Evolutionary conservation across 2,888 invertebrate species (phyloP).

Genomic region (Coenonympha glycerion): DNA sequence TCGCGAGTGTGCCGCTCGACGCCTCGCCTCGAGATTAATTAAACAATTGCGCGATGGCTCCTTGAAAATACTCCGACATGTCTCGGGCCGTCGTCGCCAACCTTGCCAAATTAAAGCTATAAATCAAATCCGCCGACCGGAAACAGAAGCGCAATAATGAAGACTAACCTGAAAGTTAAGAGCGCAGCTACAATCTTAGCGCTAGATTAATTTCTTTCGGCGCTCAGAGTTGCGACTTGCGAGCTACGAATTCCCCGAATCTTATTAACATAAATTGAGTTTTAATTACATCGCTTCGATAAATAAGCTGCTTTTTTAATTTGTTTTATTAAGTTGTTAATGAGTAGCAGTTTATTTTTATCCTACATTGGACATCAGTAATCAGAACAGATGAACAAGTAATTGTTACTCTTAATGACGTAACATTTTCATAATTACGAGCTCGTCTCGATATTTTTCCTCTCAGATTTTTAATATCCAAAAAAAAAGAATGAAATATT

Average conservation of each 20-base stretch:
- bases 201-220: conserved; percentile 47
- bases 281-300: conserved; percentile 5
- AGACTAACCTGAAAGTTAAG: conserved; percentile 51
- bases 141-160: conserved; percentile 70
- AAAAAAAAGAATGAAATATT: too few species aligned
- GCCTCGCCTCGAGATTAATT: conserved; percentile 72
- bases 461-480: too few species aligned
- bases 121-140: conserved; percentile 71
- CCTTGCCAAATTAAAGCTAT: conserved; percentile 75
- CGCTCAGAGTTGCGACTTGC: neutral
- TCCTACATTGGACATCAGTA: too few species aligned
- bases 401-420: too few species aligned
- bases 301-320: conserved; percentile 3
- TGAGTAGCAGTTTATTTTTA: neutral
- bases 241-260: conserved; percentile 7
- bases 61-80: conserved; percentile 75
- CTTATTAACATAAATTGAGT: conserved; percentile 12
- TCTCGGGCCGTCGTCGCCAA: conserved; percentile 74
- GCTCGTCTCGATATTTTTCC: too few species aligned
- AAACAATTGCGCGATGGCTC: conserved; percentile 75
- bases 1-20: conserved; percentile 47
- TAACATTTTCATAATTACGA: too few species aligned
- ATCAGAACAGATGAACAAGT: too few species aligned
- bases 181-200: conserved; percentile 41
- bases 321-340: neutral